phyloP scores from a whole-genome alignment of 2,113 vertebrate genomes.

The Chionodraco myersi region DNA sequence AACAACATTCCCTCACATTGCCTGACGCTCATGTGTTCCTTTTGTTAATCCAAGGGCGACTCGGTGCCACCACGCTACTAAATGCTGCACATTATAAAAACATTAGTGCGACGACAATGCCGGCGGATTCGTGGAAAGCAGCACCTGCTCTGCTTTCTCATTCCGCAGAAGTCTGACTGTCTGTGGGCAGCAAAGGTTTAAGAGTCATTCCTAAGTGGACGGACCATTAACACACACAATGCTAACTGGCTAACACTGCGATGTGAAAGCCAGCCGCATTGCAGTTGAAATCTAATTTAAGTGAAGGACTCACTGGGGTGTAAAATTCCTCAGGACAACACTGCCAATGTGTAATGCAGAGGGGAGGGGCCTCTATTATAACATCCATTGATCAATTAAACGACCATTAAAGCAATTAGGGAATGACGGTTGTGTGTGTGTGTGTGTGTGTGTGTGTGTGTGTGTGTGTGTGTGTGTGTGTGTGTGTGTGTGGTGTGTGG shows the following conservation, averaged over 20 bases:
- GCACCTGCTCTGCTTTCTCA: conserved; percentile 16
- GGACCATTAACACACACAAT: conserved; percentile 60
- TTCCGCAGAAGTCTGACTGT: conserved; percentile 41
- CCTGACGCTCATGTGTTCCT: neutral
- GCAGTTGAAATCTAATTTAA: conserved; percentile 56
- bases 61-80: neutral
- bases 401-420: conserved; percentile 1
- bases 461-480: neutral
- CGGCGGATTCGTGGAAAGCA: neutral
- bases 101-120: conserved; percentile 11
- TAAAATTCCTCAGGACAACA: conserved; percentile 29
- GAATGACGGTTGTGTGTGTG: neutral
- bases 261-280: conserved; percentile 50
- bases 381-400: conserved; percentile 39
- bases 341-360: conserved; percentile 18
- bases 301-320: conserved; percentile 51
- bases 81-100: conserved; percentile 38
- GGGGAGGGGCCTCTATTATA: conserved; percentile 20
- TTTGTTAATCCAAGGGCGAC: conserved; percentile 27
- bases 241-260: conserved; percentile 31
- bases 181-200: conserved; percentile 45
- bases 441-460: neutral
- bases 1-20: conserved; percentile 4
- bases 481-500: neutral
- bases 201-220: conserved; percentile 42